Conservation (phyloP, 2,888 invertebrate species). For the Clitarchus hookeri region DNA sequence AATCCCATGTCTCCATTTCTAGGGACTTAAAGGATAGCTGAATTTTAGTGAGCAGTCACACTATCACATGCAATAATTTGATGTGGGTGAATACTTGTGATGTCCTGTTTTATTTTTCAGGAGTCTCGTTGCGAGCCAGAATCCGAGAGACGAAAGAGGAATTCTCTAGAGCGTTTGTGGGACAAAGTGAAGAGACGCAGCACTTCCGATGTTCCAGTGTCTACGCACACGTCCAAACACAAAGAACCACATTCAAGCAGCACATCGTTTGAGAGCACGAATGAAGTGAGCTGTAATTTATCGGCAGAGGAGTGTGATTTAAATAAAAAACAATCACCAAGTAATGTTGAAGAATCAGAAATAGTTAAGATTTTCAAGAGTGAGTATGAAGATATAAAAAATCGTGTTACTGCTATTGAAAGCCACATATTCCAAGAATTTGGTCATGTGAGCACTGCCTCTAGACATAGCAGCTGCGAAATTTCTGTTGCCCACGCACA, state of each 20-base stretch:
- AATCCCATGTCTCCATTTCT: too few relatives aligned
- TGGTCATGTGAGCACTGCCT: conserved; percentile 52
- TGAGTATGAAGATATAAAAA: conserved; percentile 79
- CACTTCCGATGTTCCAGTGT: neutral
- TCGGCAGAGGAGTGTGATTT: neutral
- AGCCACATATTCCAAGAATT: conserved; percentile 71
- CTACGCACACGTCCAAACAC: neutral
- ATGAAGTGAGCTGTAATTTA: neutral
- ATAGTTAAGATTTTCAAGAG: conserved; percentile 73
- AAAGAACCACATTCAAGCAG: neutral
- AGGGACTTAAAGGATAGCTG: too few relatives aligned
- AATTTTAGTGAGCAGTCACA: too few relatives aligned
- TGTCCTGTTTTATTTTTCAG: neutral
- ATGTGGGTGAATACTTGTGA: too few relatives aligned
- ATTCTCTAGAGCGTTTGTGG: neutral
- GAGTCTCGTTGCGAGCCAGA: neutral
- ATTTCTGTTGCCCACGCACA: neutral
- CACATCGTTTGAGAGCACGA: neutral
- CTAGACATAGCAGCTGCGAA: conserved; percentile 49
- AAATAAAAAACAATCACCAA: neutral
- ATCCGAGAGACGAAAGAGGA: neutral
- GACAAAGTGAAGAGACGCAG: neutral
- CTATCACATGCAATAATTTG: too few relatives aligned
- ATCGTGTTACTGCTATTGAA: conserved; percentile 73
- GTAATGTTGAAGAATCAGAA: conserved; percentile 54